Percentiles rank a stretch among this genome's conserved stretches.
Conservation (phyloP, 2,797 vertebrate species). For the Phyllotis vaccarum region DNA sequence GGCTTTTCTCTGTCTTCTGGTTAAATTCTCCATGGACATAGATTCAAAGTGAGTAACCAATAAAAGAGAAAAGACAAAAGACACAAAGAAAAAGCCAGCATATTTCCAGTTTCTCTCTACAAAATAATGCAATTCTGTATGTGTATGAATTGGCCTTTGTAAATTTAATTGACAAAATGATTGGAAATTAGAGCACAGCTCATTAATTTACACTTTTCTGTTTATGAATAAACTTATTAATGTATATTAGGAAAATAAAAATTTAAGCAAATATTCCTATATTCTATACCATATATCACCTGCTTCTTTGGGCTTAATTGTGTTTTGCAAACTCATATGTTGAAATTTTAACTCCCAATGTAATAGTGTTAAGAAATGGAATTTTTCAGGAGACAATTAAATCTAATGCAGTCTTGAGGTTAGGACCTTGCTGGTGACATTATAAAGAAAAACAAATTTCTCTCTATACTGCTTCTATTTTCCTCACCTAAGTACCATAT, state of each 20-base stretch:
- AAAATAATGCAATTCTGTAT: neutral
- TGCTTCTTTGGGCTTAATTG: neutral
- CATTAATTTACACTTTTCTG: constrained; percentile 22
- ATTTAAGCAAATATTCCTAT: constrained; percentile 58
- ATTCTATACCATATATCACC: constrained; percentile 2
- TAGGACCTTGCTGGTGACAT: neutral
- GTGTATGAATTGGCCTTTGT: neutral
- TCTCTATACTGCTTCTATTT: neutral
- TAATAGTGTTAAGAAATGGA: neutral
- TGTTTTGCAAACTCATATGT: neutral
- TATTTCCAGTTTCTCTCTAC: neutral
- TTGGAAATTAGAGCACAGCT: constrained; percentile 24
- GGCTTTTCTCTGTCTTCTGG: neutral
- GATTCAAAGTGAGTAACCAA: constrained; percentile 42
- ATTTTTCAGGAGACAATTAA: neutral
- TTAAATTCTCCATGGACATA: constrained; percentile 54
- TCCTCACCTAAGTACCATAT: neutral
- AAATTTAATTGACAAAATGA: constrained; percentile 36
- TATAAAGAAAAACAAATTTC: neutral
- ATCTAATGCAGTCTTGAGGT: neutral
- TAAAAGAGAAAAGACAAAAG: neutral
- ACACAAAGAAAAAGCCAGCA: neutral
- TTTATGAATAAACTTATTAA: constrained; percentile 51
- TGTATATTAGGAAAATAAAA: constrained; percentile 56
- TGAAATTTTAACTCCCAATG: neutral